These are phyloP conservation scores for Harpagoxenus sublaevis DNA, from an alignment of 2,888 invertebrate genomes.

Conservation along the genomic window DNA sequence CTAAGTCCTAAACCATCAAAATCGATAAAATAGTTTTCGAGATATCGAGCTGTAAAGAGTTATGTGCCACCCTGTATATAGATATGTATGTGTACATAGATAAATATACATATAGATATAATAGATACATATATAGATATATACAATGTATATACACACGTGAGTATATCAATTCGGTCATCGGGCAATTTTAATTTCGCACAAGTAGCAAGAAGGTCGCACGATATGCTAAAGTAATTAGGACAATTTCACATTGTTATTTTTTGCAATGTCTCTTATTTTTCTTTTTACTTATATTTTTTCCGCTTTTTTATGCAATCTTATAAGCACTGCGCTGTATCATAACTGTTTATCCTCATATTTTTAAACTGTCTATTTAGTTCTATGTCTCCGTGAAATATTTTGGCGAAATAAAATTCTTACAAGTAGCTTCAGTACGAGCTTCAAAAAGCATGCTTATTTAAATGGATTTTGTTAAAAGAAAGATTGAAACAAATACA, in stretches of 20 bases:
- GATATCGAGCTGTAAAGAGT: too few species aligned
- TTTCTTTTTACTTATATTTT: background rate
- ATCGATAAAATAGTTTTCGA: too few species aligned
- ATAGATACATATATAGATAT: background rate
- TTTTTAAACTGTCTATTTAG: background rate
- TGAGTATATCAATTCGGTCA: constrained; percentile 23
- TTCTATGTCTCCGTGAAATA: background rate
- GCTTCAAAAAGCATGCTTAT: background rate
- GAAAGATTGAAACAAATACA: background rate
- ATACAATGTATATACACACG: background rate
- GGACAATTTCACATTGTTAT: constrained; percentile 37
- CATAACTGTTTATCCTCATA: constrained; percentile 5
- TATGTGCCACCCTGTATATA: too few species aligned
- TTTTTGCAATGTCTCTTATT: background rate
- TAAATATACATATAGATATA: background rate
- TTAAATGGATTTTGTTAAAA: background rate
- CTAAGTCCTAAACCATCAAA: too few species aligned
- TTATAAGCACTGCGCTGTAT: background rate
- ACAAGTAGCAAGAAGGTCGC: constrained; percentile 10
- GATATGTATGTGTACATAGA: background rate
- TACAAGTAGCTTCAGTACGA: background rate
- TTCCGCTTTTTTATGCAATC: background rate
- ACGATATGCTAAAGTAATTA: constrained; percentile 54
- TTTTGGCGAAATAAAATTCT: background rate
- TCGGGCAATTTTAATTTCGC: constrained; percentile 57